Evolutionary conservation across 1,140 invertebrate species (phyloP).

Genomic region (Drosophila azteca): DNA sequence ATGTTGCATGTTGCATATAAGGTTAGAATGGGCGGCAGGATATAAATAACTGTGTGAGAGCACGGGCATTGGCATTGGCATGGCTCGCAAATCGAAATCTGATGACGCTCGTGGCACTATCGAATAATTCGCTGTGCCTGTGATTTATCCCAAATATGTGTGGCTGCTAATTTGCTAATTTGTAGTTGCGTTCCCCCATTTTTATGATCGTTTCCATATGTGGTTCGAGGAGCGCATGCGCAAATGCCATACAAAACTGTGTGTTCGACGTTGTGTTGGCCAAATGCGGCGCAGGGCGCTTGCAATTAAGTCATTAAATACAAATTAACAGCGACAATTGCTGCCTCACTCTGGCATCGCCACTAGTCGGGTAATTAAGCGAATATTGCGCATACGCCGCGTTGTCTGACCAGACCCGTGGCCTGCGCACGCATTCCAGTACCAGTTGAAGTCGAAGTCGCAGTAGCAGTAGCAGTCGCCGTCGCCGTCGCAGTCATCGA

Average conservation of each 20-base stretch:
- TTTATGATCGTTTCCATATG: constrained; percentile 20
- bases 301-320: constrained; percentile 77
- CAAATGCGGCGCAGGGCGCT: constrained; percentile 38
- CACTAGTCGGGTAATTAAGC: constrained; percentile 55
- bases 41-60: constrained; percentile 50
- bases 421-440: constrained; percentile 21
- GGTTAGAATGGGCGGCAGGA: constrained; percentile 15
- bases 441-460: not conserved
- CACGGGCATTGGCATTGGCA: not conserved
- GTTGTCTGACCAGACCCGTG: constrained; percentile 34
- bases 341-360: constrained; percentile 1
- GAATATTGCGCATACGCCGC: constrained; percentile 62
- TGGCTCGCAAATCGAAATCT: constrained; percentile 11
- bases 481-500: too few species aligned
- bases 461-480: too few species aligned
- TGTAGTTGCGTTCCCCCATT: constrained; percentile 26
- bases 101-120: not conserved
- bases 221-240: constrained; percentile 38
- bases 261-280: not conserved
- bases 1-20: constrained; percentile 49
- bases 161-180: constrained; percentile 58
- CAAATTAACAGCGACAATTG: constrained; percentile 63
- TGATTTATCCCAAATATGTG: constrained; percentile 50
- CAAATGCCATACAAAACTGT: constrained; percentile 31
- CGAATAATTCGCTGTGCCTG: not conserved